Percentiles rank a stretch among this genome's conserved stretches.
Conservation (phyloP, 1,140 invertebrate species). For the Acromyrmex heyeri region DNA sequence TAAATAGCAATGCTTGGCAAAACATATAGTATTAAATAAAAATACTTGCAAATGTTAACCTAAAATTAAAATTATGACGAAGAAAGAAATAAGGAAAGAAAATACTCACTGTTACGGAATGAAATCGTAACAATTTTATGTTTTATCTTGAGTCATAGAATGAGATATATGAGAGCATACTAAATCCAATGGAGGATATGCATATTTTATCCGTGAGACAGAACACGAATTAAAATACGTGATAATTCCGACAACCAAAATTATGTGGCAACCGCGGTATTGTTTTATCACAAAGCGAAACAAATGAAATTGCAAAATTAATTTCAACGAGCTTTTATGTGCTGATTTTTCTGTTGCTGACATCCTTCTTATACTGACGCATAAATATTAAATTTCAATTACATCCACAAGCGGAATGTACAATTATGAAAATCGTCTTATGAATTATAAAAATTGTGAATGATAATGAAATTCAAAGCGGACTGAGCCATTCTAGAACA, state of each 20-base stretch:
- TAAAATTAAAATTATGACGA: not conserved
- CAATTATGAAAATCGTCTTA: not conserved
- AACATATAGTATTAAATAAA: not conserved
- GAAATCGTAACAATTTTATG: not conserved
- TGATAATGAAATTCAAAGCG: not conserved
- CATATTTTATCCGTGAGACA: not conserved
- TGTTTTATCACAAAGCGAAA: not conserved
- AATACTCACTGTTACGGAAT: not conserved
- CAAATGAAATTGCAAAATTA: not conserved
- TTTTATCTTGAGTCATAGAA: not conserved
- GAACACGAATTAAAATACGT: constrained; percentile 12
- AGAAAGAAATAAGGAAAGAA: not conserved
- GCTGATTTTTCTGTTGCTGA: not conserved
- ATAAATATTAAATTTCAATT: constrained; percentile 36
- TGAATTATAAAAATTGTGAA: constrained; percentile 8
- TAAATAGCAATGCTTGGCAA: not conserved
- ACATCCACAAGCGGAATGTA: not conserved
- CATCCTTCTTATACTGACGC: not conserved
- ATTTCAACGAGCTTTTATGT: not conserved
- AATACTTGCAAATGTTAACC: not conserved
- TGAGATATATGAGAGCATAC: not conserved
- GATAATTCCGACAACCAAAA: not conserved
- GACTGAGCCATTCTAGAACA: not conserved
- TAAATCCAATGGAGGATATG: not conserved
- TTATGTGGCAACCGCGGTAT: not conserved